Evolutionary conservation across 1,140 invertebrate species (phyloP), one percentile per base, ranked within the genome.

Genomic region (Lerema accius): DNA sequence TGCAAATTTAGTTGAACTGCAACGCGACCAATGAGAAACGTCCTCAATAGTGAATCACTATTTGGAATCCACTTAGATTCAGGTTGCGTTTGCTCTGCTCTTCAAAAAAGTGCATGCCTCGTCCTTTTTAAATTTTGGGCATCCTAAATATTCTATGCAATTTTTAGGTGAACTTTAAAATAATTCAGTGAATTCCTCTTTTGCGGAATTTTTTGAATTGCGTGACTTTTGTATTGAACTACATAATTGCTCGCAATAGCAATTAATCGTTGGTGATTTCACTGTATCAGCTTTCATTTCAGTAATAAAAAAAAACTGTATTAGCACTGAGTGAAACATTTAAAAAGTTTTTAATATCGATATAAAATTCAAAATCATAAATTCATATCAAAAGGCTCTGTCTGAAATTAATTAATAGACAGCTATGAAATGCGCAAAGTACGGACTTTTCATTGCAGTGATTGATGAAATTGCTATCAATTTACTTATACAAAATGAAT

Each of bases 1-100:
- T 76, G 73, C 67, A 76, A 76, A 76, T 73, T 51, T 40, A 51
- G 67, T 70, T 63, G 65, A 66, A 70, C 68, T 76, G 65, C 66
- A 76, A 14, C 17, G 42, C 23, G 53, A 58, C 55, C 42, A 58
- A 58, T 58, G 55, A 58, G 42, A 46, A 46, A 58, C 55, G 55
- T 35, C 28, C 55, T 58, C 55, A 46, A 58, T 58, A 58, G 55
- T 46, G 55, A 16, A 9, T 28, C 15, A 37, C 14, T 58, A 58
- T 58, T 58, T 58, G 55, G 37, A 58, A 43, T 58, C 42, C 42
- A 58, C 55, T 58, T 58, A 43, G 45, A 28, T 16, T 14, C 28
- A 46, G 55, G 55, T 58, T 58, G 55, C 55, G 16, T 58, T 58
- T 58, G 43, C 42, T 11, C 3, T 58, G 26, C 43, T 46, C 55